Conservation (phyloP, 2,113 vertebrate species). For the Zosterops japonicus region DNA sequence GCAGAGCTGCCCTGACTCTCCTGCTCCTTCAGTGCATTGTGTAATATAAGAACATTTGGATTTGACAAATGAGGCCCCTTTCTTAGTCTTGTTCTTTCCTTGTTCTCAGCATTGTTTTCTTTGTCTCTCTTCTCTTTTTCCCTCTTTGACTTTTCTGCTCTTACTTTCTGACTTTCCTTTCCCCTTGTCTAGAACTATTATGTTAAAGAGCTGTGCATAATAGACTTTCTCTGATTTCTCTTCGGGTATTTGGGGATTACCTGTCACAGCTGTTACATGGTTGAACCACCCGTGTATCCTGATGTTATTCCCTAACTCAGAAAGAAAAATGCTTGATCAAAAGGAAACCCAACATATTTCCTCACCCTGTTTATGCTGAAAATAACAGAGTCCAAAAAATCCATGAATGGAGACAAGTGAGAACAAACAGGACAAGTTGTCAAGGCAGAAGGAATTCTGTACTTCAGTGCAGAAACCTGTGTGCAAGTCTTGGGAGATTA, state of each 20-base stretch:
- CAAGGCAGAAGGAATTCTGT: constrained; percentile 70
- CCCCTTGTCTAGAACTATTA: constrained; percentile 22
- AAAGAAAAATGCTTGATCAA: constrained; percentile 23
- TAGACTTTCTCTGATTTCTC: constrained; percentile 1
- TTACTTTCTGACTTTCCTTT: constrained; percentile 18
- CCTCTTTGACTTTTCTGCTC: not conserved
- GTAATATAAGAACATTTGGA: not conserved
- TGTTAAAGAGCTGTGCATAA: not conserved
- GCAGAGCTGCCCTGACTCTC: not conserved
- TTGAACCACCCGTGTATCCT: not conserved
- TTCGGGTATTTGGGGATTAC: not conserved
- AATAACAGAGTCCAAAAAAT: constrained; percentile 60
- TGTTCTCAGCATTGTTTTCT: not conserved
- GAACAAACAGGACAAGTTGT: constrained; percentile 67
- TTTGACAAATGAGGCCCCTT: not conserved
- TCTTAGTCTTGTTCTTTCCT: not conserved
- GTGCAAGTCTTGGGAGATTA: constrained; percentile 64
- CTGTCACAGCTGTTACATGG: not conserved
- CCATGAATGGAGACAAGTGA: constrained; percentile 64
- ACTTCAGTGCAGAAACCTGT: constrained; percentile 53
- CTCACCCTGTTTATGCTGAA: constrained; percentile 47
- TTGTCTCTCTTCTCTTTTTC: not conserved
- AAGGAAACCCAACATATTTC: constrained; percentile 57
- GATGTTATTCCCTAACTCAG: not conserved
- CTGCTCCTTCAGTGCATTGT: not conserved